These are phyloP conservation scores for Cecidostiba fungosa DNA, from an alignment of 2,888 invertebrate species.

Conservation along the genomic window DNA sequence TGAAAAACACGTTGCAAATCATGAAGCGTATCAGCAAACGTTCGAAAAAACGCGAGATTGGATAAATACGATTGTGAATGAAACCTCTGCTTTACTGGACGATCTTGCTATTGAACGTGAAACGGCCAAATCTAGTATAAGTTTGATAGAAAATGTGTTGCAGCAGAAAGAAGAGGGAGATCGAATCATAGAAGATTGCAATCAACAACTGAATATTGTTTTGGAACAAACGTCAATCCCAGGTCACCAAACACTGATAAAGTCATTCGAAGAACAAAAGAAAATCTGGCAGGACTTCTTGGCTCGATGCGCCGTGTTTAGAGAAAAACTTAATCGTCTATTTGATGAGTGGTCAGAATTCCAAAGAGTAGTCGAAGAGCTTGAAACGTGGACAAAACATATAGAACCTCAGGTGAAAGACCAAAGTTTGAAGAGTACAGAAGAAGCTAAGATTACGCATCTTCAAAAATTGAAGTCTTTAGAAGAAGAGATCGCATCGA, in stretches of 20 bases:
- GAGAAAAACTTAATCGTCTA: slow-evolving; percentile 87
- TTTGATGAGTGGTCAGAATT: slow-evolving; percentile 92
- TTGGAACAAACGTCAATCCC: slow-evolving; percentile 88
- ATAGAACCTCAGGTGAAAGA: slow-evolving; percentile 93
- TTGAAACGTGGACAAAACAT: slow-evolving; percentile 92
- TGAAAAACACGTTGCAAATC: slow-evolving; percentile 89
- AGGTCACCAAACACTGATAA: slow-evolving; percentile 86
- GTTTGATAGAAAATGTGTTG: slow-evolving; percentile 88
- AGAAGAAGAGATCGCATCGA: slow-evolving; percentile 86
- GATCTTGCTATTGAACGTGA: slow-evolving; percentile 90
- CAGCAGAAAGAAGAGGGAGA: slow-evolving; percentile 89
- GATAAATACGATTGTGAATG: slow-evolving; percentile 89
- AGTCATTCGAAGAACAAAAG: slow-evolving; percentile 88
- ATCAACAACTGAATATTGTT: slow-evolving; percentile 87
- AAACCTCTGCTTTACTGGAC: slow-evolving; percentile 88
- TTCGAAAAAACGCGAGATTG: slow-evolving; percentile 92
- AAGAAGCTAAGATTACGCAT: slow-evolving; percentile 90
- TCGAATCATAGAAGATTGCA: slow-evolving; percentile 86
- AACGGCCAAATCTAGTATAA: slow-evolving; percentile 88
- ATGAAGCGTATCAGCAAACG: slow-evolving; percentile 90
- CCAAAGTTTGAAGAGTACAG: slow-evolving; percentile 92
- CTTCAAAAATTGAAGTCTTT: slow-evolving; percentile 88
- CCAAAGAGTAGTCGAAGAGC: slow-evolving; percentile 87
- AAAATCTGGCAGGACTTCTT: slow-evolving; percentile 89
- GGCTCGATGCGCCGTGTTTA: slow-evolving; percentile 86